Evolutionary conservation across 2,888 invertebrate species (phyloP), one percentile per base, ranked within the genome.

Genomic region (Philopedon plagiatum): DNA sequence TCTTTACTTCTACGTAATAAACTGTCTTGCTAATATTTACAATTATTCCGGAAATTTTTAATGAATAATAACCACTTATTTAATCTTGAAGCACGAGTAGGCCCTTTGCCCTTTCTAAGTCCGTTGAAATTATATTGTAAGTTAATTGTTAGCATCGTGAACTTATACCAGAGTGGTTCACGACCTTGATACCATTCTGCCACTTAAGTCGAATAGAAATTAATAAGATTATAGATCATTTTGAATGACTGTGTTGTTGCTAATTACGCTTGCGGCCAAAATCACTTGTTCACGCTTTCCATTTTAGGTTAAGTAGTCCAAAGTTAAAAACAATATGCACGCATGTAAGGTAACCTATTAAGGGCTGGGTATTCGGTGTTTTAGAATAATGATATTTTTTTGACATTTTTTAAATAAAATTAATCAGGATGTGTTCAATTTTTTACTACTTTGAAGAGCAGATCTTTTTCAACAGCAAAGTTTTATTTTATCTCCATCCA

Each of bases 31-130:
- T n/a, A 54, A 13, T 32, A 49, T 26, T 49, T 8, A 23, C 49
- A 41, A 60, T 41, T 37, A 60, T 44, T 57, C 34, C n/a, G 44
- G 60, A 21, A 67, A 67, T 60, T 67, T 67, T 58, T 39, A 21
- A 34, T 37, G 37, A 49, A 60, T 61, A 67, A 61, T 58, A 51
- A 67, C 39, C 15, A 19, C 54, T 67, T 49, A 51, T 60, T 67
- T 67, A 67, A 29, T 54, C 13, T 51, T 26, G 23, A 51, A 23
- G 26, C 67, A 67, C 67, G 67, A 67, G 39, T 15, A 51, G 60
- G 41, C 67, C 60, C 60, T 67, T 67, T 67, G 67, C 67, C 60
- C 67, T 67, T 67, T 67, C 32, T 58, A 29, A 60, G 46, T 67
- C 49, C 67, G 51, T 41, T 32, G 51, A 26, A 46, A 23, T 67